Evolutionary conservation across 2,113 vertebrate species (phyloP).

Genomic region (Zosterops borbonicus): DNA sequence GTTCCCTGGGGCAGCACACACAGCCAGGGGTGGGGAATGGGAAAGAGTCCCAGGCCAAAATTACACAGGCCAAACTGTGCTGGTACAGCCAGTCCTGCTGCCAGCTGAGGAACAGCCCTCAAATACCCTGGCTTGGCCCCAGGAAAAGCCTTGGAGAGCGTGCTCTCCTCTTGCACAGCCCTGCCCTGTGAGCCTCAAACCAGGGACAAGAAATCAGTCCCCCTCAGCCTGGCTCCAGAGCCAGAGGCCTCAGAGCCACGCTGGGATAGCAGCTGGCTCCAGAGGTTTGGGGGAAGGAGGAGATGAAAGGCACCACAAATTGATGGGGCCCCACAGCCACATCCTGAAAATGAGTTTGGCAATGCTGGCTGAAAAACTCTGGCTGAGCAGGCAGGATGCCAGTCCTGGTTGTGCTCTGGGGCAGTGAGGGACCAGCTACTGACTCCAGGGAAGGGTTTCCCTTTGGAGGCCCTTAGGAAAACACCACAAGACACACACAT

Average conservation of each 20-base stretch:
- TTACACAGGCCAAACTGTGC: constrained; percentile 41
- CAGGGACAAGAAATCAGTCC: not conserved
- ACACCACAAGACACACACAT: not conserved
- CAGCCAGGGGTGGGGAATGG: not conserved
- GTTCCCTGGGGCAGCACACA: not conserved
- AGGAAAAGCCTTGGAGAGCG: not conserved
- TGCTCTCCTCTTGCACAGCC: not conserved
- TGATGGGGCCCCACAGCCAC: not conserved
- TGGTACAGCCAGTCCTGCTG: not conserved
- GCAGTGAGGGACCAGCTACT: not conserved
- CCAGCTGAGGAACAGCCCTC: constrained; percentile 18
- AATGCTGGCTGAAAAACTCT: not conserved
- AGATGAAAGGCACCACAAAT: not conserved
- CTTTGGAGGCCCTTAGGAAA: not conserved
- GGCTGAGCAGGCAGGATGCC: not conserved
- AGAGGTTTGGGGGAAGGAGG: not conserved
- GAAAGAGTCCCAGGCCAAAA: constrained; percentile 40
- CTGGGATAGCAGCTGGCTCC: not conserved
- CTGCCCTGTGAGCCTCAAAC: not conserved
- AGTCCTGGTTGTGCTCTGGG: not conserved
- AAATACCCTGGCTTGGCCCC: constrained; percentile 32
- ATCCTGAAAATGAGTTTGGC: not conserved
- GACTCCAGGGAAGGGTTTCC: not conserved
- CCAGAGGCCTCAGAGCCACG: not conserved
- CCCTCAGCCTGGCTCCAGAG: not conserved